phyloP scores from a whole-genome alignment of 2,797 vertebrate species.

The Etheostoma nigrum region DNA sequence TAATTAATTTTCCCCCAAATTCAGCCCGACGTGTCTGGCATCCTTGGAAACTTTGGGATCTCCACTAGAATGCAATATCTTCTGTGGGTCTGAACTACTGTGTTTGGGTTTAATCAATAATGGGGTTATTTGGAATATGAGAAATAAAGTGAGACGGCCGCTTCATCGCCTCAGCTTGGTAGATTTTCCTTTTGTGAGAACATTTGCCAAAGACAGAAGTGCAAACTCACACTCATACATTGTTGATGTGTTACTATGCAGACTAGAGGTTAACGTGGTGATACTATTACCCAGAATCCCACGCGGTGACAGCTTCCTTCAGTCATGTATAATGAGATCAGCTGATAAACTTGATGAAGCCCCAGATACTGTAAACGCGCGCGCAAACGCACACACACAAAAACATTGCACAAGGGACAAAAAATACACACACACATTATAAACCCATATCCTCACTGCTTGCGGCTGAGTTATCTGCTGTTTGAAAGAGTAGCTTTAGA shows the following conservation, averaged over 20 bases:
- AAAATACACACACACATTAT: conserved; percentile 4
- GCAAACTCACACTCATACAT: not conserved
- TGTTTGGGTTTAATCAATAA: not conserved
- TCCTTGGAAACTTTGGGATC: not conserved
- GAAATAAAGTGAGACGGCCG: not conserved
- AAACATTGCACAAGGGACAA: no score
- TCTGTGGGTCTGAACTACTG: not conserved
- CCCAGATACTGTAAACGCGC: conserved; percentile 38
- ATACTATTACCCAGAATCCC: conserved; percentile 65
- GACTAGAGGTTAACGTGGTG: conserved; percentile 27
- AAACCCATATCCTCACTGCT: conserved; percentile 11
- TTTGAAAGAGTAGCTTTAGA: conserved; percentile 30
- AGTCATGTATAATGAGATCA: conserved; percentile 71
- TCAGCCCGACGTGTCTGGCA: no score
- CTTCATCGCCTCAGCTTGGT: no score
- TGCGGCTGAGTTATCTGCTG: conserved; percentile 38
- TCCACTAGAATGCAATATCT: fast-evolving
- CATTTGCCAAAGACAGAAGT: not conserved
- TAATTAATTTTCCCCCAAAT: not conserved
- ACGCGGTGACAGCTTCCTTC: conserved; percentile 50
- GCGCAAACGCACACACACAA: conserved; percentile 18
- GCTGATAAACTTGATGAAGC: conserved; percentile 67
- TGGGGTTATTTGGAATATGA: not conserved
- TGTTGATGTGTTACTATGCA: conserved; percentile 46
- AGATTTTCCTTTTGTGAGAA: not conserved